These are phyloP conservation scores for Fukomys damarensis DNA, from an alignment of 2,113 vertebrate species.

Conservation along the genomic window DNA sequence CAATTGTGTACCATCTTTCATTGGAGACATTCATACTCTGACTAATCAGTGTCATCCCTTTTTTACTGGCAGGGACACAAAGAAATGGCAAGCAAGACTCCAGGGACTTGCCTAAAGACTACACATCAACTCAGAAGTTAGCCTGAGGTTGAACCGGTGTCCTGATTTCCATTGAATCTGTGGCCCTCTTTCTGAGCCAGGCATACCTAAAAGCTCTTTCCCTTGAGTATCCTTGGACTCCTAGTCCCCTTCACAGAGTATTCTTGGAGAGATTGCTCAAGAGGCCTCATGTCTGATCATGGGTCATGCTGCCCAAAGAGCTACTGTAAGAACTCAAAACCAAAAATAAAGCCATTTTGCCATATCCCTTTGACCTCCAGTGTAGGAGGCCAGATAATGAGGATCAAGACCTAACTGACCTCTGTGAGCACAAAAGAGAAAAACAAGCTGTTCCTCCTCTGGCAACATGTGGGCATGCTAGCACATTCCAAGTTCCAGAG, in stretches of 20 bases:
- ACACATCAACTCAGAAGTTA: conserved; percentile 63
- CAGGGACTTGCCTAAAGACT: conserved; percentile 43
- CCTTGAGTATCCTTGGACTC: neutral
- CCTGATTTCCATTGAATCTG: conserved; percentile 14
- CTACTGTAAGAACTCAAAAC: neutral
- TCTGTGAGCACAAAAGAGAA: too few species aligned
- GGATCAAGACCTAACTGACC: too few species aligned
- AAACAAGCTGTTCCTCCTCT: too few species aligned
- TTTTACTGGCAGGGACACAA: conserved; percentile 42
- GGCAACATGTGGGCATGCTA: too few species aligned
- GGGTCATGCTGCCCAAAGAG: neutral
- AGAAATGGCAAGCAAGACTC: conserved; percentile 43
- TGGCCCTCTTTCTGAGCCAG: neutral
- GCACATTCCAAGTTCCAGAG: too few species aligned
- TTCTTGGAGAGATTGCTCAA: neutral
- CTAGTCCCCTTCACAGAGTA: neutral
- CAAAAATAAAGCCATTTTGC: neutral
- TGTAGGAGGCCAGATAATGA: too few species aligned
- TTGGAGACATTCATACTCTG: conserved; percentile 48
- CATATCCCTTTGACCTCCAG: neutral
- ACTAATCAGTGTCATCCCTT: conserved; percentile 64
- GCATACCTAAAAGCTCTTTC: neutral
- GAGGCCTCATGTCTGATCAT: neutral
- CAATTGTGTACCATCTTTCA: conserved; percentile 55
- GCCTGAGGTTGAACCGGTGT: neutral